These are phyloP conservation scores for Chondrosia reniformis DNA, from an alignment of 37 sponge, comb jelly and placozoan species.

Conservation along the genomic window DNA sequence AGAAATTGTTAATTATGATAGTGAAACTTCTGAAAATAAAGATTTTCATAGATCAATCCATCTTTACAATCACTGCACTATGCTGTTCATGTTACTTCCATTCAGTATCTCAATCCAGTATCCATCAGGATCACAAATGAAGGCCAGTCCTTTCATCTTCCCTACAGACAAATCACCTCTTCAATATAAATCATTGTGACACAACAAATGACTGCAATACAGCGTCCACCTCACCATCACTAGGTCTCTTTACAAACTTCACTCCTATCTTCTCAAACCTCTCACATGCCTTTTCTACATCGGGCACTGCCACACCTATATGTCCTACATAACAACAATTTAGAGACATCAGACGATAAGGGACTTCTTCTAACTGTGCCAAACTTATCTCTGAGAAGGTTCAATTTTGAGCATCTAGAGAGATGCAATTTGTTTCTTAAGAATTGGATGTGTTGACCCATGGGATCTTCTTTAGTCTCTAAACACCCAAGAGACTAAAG, in stretches of 20 bases:
- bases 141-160: slow-evolving; percentile 85
- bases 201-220: background rate
- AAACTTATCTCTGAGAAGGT: background rate
- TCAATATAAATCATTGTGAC: background rate
- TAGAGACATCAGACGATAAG: too few species aligned
- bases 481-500: too few species aligned
- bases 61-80: too few species aligned
- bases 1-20: too few species aligned
- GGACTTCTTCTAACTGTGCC: background rate
- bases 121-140: slow-evolving; percentile 84
- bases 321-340: slow-evolving; percentile 49
- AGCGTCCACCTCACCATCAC: slow-evolving; percentile 43
- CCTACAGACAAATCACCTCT: slow-evolving; percentile 25
- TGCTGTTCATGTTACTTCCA: slow-evolving; percentile 29
- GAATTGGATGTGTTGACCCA: too few species aligned
- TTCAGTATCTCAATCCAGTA: slow-evolving; percentile 84
- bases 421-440: too few species aligned
- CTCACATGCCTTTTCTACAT: slow-evolving; percentile 81
- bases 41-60: too few species aligned
- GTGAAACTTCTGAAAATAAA: too few species aligned
- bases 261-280: slow-evolving; percentile 74
- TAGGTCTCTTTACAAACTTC: slow-evolving; percentile 74
- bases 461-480: too few species aligned
- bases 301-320: slow-evolving; percentile 80
- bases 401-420: too few species aligned